Base-by-base conservation (phyloP, 1,140 invertebrate genomes). In the Zophobas atratus region DNA sequence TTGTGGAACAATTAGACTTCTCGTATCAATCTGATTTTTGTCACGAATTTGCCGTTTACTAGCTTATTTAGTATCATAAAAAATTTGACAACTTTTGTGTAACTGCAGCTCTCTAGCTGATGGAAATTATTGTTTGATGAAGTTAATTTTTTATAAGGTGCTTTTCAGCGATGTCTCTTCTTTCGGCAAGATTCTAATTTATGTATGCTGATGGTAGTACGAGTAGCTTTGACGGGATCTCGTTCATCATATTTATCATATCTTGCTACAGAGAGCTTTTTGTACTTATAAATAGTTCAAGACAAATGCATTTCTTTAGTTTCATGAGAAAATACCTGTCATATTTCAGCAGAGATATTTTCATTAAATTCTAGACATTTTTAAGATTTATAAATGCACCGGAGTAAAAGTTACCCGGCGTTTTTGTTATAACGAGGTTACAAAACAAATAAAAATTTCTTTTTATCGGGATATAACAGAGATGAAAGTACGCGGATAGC, bases 241-340 rank as follows among this genome's bases (percentile, higher is more conserved):
- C 38, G 39, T 43, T 38, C n/a, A 33, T 32, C 36, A 67, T 48
- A 43, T 41, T 67, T 43, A 67, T 46, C 32, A 38, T 60, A 60
- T 60, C 8, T 6, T 5, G 8, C 5, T 60, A 67, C 60, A 67
- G n/a, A 41, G 6, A 67, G 55, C 32, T 57, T 57, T 57, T 57
- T 57, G 55, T 57, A 2, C 4, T 34, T 57, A 57, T 43, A 67
- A 67, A 67, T 43, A 43, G 38, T 20, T 67, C 38, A 67, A 8
- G 6, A 67, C 35, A 32, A 67, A 67, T 67, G 39, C 43, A 39
- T 67, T 67, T 67, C 39, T 67, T 67, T 32, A 67, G 56, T 60
- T 60, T 60, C 56, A 38, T 4, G 41, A 67, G 39, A 38, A 43
- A 67, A 67, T 67, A 46, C 60, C 38, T 67, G 39, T 43, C 60